Conservation (phyloP, 2,888 invertebrate genomes). For the Drosophila silvestris region DNA sequence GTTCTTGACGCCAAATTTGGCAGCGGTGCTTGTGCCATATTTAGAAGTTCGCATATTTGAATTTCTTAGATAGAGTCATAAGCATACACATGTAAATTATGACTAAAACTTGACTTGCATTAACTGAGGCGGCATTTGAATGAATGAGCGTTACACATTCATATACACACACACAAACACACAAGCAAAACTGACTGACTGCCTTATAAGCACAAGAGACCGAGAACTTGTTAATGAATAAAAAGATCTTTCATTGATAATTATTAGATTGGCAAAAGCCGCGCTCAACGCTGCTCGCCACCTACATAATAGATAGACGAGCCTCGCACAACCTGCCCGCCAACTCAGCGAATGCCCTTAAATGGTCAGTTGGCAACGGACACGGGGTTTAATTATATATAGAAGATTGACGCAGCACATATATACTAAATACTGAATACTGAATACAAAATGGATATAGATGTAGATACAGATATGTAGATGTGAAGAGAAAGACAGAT, state of each 20-base stretch:
- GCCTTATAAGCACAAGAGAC: conserved; percentile 65
- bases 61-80: conserved; percentile 56
- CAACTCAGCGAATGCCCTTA: conserved; percentile 64
- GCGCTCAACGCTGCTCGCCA: conserved; percentile 25
- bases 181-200: conserved; percentile 6
- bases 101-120: conserved; percentile 73
- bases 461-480: conserved; percentile 16
- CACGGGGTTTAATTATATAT: conserved; percentile 56
- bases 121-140: conserved; percentile 51
- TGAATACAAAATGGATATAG: conserved; percentile 8
- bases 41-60: conserved; percentile 51
- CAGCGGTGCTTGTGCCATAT: conserved; percentile 53
- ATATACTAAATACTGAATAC: conserved; percentile 8
- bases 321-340: conserved; percentile 39
- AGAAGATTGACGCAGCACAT: conserved; percentile 14
- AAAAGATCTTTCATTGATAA: conserved; percentile 74
- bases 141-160: conserved; percentile 53
- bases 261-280: conserved; percentile 64
- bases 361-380: conserved; percentile 61
- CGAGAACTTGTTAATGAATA: conserved; percentile 74
- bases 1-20: conserved; percentile 65
- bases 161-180: neutral
- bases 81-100: conserved; percentile 69
- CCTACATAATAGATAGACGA: conserved; percentile 33
- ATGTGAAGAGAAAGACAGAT: conserved; percentile 13